phyloP scores from a whole-genome alignment of 2,888 invertebrate species.

The Mesochorus sp. region DNA sequence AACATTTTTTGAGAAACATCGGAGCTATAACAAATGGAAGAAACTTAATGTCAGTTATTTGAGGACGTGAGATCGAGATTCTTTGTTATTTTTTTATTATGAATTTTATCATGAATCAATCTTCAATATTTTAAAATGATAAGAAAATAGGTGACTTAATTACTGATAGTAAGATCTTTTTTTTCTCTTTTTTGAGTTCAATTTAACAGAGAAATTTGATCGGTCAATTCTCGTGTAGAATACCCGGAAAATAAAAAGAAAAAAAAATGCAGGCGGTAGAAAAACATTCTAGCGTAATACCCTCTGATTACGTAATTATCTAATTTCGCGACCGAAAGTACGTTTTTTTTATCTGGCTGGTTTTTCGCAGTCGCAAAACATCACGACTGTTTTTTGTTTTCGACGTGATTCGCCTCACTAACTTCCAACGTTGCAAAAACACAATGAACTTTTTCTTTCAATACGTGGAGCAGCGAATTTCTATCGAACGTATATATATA shows the following conservation, averaged over 20 bases:
- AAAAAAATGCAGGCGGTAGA: background rate
- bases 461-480: conserved; percentile 30
- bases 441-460: background rate
- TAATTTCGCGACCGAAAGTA: conserved; percentile 9
- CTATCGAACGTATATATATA: conserved; percentile 29
- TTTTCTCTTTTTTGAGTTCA: too few relatives aligned
- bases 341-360: background rate
- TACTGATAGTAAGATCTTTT: background rate
- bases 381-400: background rate
- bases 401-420: background rate
- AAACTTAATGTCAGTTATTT: conserved; percentile 47
- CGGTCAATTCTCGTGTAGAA: too few relatives aligned
- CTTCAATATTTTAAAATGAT: too few relatives aligned
- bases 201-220: too few relatives aligned
- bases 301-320: conserved; percentile 67
- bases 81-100: too few relatives aligned
- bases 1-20: conserved; percentile 36
- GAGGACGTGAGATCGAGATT: background rate
- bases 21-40: conserved; percentile 68
- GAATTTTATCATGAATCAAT: too few relatives aligned
- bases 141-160: too few relatives aligned
- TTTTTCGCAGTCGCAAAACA: background rate
- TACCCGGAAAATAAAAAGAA: background rate
- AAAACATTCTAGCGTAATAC: background rate
- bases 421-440: conserved; percentile 4